These are phyloP conservation scores for Pterocles orientalis DNA, from an alignment of 2,113 vertebrate species.

Conservation along the genomic window DNA sequence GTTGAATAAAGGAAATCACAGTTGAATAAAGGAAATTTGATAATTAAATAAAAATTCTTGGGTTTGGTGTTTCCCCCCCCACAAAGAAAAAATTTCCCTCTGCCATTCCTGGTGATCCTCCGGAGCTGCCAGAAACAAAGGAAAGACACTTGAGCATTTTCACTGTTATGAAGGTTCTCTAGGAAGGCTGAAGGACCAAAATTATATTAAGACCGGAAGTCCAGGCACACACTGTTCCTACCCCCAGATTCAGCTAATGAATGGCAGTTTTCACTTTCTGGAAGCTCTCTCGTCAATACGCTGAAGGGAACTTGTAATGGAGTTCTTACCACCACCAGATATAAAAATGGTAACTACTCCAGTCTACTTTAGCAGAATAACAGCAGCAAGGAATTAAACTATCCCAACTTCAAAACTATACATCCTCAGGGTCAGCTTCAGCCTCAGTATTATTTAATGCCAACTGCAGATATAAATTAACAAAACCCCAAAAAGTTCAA, in stretches of 20 bases:
- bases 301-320: background rate
- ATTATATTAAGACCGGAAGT: background rate
- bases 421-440: background rate
- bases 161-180: background rate
- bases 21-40: background rate
- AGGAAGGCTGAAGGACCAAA: background rate
- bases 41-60: background rate
- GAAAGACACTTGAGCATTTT: background rate
- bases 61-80: background rate
- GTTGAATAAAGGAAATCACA: background rate
- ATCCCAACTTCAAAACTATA: background rate
- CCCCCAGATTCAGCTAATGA: background rate
- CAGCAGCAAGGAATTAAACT: background rate
- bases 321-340: background rate
- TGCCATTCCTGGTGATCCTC: background rate
- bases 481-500: background rate
- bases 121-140: background rate
- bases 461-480: background rate
- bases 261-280: background rate
- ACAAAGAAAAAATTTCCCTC: background rate
- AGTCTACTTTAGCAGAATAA: background rate
- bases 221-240: background rate
- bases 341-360: background rate
- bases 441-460: background rate
- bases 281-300: background rate